Evolutionary conservation across 2,888 invertebrate species (phyloP), one percentile per base, ranked within the genome.

Genomic region (Orgyia antiqua): DNA sequence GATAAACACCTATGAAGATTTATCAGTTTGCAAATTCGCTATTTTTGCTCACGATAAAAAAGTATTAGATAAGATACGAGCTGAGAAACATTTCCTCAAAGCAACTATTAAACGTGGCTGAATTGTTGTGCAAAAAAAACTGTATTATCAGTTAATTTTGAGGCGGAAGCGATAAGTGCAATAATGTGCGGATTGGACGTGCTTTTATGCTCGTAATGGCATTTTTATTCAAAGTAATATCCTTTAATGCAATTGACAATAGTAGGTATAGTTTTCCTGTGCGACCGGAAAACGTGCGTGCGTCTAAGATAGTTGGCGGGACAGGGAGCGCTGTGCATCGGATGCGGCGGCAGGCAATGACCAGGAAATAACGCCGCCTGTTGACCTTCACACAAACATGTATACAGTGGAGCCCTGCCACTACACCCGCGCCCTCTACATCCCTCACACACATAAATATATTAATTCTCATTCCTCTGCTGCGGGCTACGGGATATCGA

Each of bases 291-390:
- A 70, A 71, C 67, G 67, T 58, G 70, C 65, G 61, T 66, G 65
- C 48, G 57, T 61, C 62, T 69, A 63, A 73, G 69, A 66, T 65
- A 48, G 65, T 42, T 36, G 31, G 46, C 37, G 42, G 51, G 36
- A 39, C 39, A 30, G 38, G n/a, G n/a, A 42, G 36, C 53, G 38
- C 40, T 33, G 56, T 38, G 47, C 45, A 55, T 45, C 42, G 55
- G 56, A 49, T 59, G 58, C 45, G 59, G 39, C 39, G 42, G 40
- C 49, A 20, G 24, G 68, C 83, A 82, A 78, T 83, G 83, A 83
- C 83, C 83, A 84, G 83, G 83, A 84, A 83, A 83, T 82, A 82
- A 80, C 80, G 83, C 82, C 80, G 82, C 75, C 82, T 62, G 66
- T 57, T 83, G 83, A 82, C 83, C 83, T 84, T 84, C 83, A 51